phyloP scores from a whole-genome alignment of 1,140 invertebrate species.

The Eupeodes corollae region DNA sequence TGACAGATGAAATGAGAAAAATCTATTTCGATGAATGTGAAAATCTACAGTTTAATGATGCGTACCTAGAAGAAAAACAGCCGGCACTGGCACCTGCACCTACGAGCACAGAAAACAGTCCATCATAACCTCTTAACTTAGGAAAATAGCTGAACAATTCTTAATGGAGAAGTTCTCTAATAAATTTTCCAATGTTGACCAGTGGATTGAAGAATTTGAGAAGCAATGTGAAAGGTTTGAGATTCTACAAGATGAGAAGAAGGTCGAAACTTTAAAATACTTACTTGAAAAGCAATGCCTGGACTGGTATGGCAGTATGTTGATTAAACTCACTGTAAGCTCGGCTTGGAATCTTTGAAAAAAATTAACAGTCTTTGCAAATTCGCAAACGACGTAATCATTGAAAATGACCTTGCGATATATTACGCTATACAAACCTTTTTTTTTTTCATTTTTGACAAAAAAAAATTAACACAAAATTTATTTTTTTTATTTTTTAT shows the following conservation, averaged over 20 bases:
- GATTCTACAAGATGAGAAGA: constrained; percentile 17
- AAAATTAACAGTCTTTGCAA: no score
- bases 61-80: constrained; percentile 15
- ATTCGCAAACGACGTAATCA: no score
- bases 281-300: constrained; percentile 18
- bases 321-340: constrained; percentile 22
- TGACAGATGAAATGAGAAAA: constrained; percentile 12
- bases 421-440: no score
- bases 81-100: not conserved
- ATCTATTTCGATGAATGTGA: constrained; percentile 22
- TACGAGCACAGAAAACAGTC: not conserved
- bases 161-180: constrained; percentile 10
- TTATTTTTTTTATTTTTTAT: no score
- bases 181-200: no score
- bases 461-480: no score
- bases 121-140: no score
- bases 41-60: constrained; percentile 23
- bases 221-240: constrained; percentile 21
- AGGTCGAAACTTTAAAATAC: constrained; percentile 20
- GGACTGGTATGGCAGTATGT: constrained; percentile 22
- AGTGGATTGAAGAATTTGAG: constrained; percentile 20
- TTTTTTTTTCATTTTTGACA: no score
- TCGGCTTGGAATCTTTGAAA: constrained; percentile 24
- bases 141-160: not conserved
- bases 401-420: no score